Evolutionary conservation across 2,113 vertebrate species (phyloP).

Genomic region (Antechinus flavipes): DNA sequence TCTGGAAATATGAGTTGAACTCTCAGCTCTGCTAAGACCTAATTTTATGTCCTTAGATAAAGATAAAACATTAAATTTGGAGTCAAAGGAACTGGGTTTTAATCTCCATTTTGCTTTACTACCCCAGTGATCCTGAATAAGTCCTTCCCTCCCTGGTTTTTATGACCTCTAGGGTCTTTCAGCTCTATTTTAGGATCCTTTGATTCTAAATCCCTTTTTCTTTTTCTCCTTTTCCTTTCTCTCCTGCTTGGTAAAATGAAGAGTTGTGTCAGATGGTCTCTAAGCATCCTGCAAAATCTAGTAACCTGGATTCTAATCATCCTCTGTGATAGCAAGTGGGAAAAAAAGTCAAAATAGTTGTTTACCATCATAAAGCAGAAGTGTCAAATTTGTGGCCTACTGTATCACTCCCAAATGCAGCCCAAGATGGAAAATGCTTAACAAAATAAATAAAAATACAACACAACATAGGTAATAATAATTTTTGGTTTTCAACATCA

Average conservation of each 20-base stretch:
- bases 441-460: not conserved
- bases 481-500: not conserved
- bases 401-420: not conserved
- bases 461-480: not conserved
- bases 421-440: not conserved
- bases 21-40: not conserved
- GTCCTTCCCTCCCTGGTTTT: not conserved
- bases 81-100: not conserved
- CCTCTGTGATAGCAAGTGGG: not conserved
- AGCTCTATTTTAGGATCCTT: not conserved
- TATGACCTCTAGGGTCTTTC: not conserved
- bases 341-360: not conserved
- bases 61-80: not conserved
- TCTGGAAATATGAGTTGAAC: not conserved
- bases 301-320: not conserved
- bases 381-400: not conserved
- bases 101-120: not conserved
- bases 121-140: too few species aligned
- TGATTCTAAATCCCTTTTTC: not conserved
- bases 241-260: not conserved
- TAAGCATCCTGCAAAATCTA: not conserved
- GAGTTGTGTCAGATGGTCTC: not conserved
- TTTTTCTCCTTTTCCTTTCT: not conserved
- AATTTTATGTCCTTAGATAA: not conserved
- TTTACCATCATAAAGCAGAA: not conserved